phyloP scores from a whole-genome alignment of 2,888 invertebrate genomes.

The Thumatha senex region DNA sequence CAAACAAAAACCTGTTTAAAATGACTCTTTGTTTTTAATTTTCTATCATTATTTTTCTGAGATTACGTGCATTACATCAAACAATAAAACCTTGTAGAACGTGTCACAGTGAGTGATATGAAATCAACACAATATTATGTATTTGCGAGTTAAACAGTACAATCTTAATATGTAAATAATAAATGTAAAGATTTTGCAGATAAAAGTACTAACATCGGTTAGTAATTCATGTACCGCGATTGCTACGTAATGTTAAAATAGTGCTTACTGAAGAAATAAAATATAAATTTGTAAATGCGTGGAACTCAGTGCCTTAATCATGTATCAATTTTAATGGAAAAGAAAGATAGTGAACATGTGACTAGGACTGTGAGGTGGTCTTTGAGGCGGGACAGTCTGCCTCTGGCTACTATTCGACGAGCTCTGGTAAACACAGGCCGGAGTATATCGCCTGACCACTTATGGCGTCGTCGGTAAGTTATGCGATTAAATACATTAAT shows the following conservation, averaged over 20 bases:
- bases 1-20: background rate
- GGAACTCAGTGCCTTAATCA: background rate
- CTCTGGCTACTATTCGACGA: slow-evolving; percentile 60
- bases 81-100: background rate
- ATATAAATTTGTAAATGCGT: slow-evolving; percentile 18
- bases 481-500: background rate
- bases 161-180: slow-evolving; percentile 53
- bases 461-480: slow-evolving; percentile 66
- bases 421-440: slow-evolving; percentile 60
- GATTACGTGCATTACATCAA: background rate
- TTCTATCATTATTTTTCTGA: background rate
- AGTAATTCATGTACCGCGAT: slow-evolving; percentile 21
- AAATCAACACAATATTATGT: slow-evolving; percentile 25
- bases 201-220: slow-evolving; percentile 38
- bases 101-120: background rate
- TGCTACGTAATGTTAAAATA: slow-evolving; percentile 13
- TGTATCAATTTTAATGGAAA: slow-evolving; percentile 36
- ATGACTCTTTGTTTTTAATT: background rate
- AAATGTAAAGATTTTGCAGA: slow-evolving; percentile 36
- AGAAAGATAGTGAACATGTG: slow-evolving; percentile 26
- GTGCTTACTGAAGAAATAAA: slow-evolving; percentile 15
- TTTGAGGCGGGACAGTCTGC: slow-evolving; percentile 68
- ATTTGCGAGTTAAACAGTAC: slow-evolving; percentile 31
- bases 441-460: slow-evolving; percentile 57
- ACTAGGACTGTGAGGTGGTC: slow-evolving; percentile 49